These are phyloP conservation scores for Atrichornis clamosus DNA, from an alignment of 2,113 vertebrate species.

Conservation along the genomic window DNA sequence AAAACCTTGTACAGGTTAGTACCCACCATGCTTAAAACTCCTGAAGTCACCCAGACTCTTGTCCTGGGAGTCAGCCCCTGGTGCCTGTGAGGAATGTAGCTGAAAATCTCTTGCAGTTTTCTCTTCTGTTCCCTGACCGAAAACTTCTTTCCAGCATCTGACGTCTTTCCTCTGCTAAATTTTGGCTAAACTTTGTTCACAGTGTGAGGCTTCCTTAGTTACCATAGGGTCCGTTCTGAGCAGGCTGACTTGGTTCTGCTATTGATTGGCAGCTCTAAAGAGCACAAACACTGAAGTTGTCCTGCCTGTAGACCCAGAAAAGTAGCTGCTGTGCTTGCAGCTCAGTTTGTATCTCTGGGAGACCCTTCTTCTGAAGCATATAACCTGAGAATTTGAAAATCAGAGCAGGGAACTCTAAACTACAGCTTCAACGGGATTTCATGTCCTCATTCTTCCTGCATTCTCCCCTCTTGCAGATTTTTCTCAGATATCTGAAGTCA, in stretches of 20 bases:
- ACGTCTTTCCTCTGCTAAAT: neutral
- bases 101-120: neutral
- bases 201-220: neutral
- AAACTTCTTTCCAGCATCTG: neutral
- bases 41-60: neutral
- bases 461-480: neutral
- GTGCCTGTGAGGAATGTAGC: neutral
- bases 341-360: neutral
- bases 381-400: neutral
- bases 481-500: neutral
- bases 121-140: neutral
- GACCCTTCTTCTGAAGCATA: neutral
- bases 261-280: neutral
- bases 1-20: neutral
- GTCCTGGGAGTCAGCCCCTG: neutral
- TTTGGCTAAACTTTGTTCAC: neutral
- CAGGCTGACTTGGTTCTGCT: neutral
- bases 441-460: neutral
- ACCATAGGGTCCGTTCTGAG: neutral
- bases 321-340: neutral
- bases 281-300: neutral
- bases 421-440: neutral
- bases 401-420: neutral
- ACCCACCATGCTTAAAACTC: rapidly evolving
- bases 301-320: neutral